phyloP scores from a whole-genome alignment of 2,797 vertebrate genomes.

The Carcharodon carcharias region DNA sequence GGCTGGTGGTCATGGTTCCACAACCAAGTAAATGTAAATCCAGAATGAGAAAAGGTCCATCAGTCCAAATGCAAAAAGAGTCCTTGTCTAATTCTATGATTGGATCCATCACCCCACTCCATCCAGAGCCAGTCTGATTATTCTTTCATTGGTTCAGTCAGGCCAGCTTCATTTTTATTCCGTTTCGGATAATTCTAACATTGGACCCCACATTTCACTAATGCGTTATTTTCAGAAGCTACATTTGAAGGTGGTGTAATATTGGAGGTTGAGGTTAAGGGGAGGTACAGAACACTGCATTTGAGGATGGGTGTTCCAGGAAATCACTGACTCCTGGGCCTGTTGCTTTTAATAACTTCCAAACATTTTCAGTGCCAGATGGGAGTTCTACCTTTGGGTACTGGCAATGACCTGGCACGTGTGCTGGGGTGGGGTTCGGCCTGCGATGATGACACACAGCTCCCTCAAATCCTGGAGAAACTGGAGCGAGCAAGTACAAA shows the following conservation, averaged over 20 bases:
- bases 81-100: background rate
- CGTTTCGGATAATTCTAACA: background rate
- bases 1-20: background rate
- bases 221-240: background rate
- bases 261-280: background rate
- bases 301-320: background rate
- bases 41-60: background rate
- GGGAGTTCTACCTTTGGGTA: conserved; percentile 87
- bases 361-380: conserved; percentile 76
- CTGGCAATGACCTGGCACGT: conserved; percentile 87
- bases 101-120: background rate
- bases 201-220: background rate
- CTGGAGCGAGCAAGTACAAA: conserved; percentile 93
- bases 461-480: conserved; percentile 92
- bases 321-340: background rate
- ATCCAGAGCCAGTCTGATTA: background rate
- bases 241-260: background rate
- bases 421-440: conserved; percentile 93
- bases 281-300: background rate
- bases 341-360: background rate
- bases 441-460: conserved; percentile 87
- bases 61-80: background rate
- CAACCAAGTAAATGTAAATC: background rate
- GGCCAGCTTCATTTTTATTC: background rate
- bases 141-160: background rate